Evolutionary conservation across 2,113 vertebrate species (phyloP), one percentile per base, ranked within the genome.

Genomic region (Callionymus lyra): DNA sequence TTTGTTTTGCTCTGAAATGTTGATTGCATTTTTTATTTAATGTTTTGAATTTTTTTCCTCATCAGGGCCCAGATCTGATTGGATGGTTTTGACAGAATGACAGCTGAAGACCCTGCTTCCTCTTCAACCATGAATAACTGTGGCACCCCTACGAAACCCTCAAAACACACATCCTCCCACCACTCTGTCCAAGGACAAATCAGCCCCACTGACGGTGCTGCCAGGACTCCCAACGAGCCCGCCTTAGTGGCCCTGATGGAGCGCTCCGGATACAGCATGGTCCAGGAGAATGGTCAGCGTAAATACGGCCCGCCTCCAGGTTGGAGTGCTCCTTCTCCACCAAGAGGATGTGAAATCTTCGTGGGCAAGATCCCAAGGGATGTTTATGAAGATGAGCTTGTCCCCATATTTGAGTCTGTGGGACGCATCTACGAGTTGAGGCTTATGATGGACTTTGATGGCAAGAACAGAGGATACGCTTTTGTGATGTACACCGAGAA

Each of bases 381-480:
- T 0, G 94, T 99, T 48, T 99, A 98, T 0, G 95, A 99, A 63
- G 94, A 99, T 8, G 94, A 99, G 77, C 81, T 99, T 0, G 94
- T 99, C 32, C 95, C 95, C 0, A 92, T 96, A 48, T 98, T 99
- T 1, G 94, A 98, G 80, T 62, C 87, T 0, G 90, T 91, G 0
- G 95, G 95, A 6, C 88, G 90, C 51, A 96, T 99, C 83, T 99
- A 98, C 0, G 95, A 99, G 83, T 93, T 99, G 91, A 93, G 95
- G 10, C 76, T 99, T 48, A 99, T 99, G 95, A 98, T 98, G 95
- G 95, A 99, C 81, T 99, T 99, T 6, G 95, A 99, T 0, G 95
- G 95, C 35, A 98, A 97, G 80, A 99, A 99, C 79, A 86, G 95
- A 0, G 95, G 95, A 35, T 99, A 99, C 0, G 94, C 95, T 19